These are phyloP conservation scores for Danaus melanippus DNA, from an alignment of 1,140 invertebrate genomes.

Conservation along the genomic window DNA sequence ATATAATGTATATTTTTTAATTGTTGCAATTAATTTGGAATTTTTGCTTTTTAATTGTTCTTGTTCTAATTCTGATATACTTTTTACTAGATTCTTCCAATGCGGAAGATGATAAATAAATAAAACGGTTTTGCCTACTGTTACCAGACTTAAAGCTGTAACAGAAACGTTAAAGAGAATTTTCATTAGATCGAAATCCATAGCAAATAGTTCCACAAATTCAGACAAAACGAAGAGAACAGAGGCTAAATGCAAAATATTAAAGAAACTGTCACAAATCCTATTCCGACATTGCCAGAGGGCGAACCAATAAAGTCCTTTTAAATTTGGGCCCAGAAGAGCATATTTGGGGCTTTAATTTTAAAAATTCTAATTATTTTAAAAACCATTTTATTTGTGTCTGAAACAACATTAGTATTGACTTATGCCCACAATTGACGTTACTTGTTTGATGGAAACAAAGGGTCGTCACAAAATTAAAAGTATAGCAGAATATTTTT, in stretches of 20 bases:
- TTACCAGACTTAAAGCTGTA: constrained; percentile 30
- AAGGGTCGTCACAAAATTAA: no score
- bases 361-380: constrained; percentile 16
- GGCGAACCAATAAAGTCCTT: constrained; percentile 42
- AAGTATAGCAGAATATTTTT: no score
- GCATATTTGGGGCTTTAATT: constrained; percentile 40
- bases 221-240: constrained; percentile 36
- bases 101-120: constrained; percentile 18
- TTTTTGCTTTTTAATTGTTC: constrained; percentile 18
- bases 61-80: constrained; percentile 26
- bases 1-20: constrained; percentile 34
- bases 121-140: constrained; percentile 29
- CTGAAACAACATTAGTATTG: no score
- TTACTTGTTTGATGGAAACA: no score
- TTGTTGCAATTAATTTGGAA: constrained; percentile 18
- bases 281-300: constrained; percentile 32
- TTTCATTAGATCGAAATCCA: constrained; percentile 36
- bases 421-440: no score
- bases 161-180: constrained; percentile 42
- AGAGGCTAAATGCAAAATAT: constrained; percentile 27
- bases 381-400: constrained; percentile 1
- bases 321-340: constrained; percentile 46
- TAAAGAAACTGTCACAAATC: constrained; percentile 23
- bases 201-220: constrained; percentile 38
- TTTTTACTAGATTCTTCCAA: constrained; percentile 14